A percentile compares a stretch with the other conserved stretches of the same genome.
Conservation (phyloP, 2,113 vertebrate species). For the Cavia aperea region DNA sequence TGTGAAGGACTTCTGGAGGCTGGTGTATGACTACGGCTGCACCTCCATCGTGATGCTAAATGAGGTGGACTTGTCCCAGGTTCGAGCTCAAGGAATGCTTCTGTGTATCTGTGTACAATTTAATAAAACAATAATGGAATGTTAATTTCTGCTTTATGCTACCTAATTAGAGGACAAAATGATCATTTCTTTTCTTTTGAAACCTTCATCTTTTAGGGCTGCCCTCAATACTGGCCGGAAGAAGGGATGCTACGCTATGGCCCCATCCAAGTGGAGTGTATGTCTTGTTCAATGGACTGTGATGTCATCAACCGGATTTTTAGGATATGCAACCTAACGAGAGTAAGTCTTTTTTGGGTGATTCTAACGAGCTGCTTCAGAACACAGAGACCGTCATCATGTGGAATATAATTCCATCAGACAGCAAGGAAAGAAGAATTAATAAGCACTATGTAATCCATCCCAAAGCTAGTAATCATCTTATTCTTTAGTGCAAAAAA, state of each 20-base stretch:
- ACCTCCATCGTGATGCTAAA: constrained; percentile 98
- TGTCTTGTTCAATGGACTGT: constrained; percentile 98
- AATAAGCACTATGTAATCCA: neutral
- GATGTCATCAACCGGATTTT: constrained; percentile 96
- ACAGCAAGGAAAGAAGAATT: constrained; percentile 11
- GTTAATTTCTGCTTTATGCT: neutral
- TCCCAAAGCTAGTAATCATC: neutral
- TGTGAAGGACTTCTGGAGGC: constrained; percentile 98
- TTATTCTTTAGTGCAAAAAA: neutral
- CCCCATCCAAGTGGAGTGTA: constrained; percentile 97
- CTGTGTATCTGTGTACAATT: neutral
- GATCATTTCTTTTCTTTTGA: constrained; percentile 46
- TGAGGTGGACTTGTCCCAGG: constrained; percentile 97
- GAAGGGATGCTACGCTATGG: constrained; percentile 95
- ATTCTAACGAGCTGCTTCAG: neutral
- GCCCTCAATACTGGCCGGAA: constrained; percentile 98
- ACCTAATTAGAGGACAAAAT: constrained; percentile 17
- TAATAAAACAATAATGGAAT: neutral
- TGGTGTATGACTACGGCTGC: constrained; percentile 98
- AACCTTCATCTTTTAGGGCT: constrained; percentile 80
- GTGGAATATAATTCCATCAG: neutral
- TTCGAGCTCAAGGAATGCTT: constrained; percentile 64
- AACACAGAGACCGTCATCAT: neutral
- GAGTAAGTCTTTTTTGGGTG: constrained; percentile 79
- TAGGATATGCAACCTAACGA: constrained; percentile 98